Conservation (phyloP, 2,113 vertebrate species). For the Glareola pratincola region DNA sequence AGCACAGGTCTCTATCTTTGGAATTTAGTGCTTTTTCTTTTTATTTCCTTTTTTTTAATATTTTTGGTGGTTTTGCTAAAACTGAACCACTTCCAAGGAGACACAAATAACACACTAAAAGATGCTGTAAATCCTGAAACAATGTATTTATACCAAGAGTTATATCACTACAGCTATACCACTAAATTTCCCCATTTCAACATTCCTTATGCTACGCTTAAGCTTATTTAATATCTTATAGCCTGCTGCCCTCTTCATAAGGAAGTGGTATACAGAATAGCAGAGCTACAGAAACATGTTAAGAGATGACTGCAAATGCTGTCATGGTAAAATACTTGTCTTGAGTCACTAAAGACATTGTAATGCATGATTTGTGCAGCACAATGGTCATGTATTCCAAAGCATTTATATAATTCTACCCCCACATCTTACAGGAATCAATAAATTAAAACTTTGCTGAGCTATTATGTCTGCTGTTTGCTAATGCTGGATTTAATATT, state of each 20-base stretch:
- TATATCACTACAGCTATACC: background rate
- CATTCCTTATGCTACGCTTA: background rate
- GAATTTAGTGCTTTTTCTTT: background rate
- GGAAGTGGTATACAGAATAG: background rate
- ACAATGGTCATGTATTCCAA: background rate
- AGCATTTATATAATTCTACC: background rate
- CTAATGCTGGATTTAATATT: background rate
- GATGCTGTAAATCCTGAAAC: background rate
- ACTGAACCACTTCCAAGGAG: background rate
- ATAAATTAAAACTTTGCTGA: background rate
- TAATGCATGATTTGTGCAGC: background rate
- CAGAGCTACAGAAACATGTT: background rate
- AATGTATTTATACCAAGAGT: background rate
- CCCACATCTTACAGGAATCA: background rate
- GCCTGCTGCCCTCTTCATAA: background rate
- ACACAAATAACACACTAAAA: background rate
- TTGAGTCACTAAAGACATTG: background rate
- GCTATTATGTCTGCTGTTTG: background rate
- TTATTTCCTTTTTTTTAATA: background rate
- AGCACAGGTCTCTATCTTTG: background rate
- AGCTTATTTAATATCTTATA: background rate
- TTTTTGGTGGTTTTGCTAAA: background rate
- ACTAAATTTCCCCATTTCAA: background rate
- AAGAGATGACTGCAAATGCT: background rate
- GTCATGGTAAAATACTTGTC: background rate